These are phyloP conservation scores for Microctenopoma lineatum DNA, from an alignment of 2,797 vertebrate species.

Conservation along the genomic window DNA sequence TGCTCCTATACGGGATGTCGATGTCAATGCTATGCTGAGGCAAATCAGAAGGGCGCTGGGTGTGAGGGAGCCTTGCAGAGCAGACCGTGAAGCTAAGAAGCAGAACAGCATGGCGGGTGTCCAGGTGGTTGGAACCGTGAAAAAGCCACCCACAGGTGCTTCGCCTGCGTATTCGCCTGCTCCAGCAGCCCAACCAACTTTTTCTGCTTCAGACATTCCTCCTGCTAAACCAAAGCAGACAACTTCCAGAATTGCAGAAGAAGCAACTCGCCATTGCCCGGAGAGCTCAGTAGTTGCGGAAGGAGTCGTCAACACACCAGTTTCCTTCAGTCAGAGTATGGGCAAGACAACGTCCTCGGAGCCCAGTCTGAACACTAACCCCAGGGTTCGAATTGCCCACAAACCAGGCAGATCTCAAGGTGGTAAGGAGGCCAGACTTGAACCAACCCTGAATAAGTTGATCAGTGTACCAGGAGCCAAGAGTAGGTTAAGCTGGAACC, in stretches of 20 bases:
- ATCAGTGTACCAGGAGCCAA: constrained; percentile 75
- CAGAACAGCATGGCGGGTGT: constrained; percentile 16
- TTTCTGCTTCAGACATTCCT: not conserved
- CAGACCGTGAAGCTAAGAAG: constrained; percentile 61
- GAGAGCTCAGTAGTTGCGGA: constrained; percentile 2
- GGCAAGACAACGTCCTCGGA: constrained; percentile 78
- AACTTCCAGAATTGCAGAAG: not conserved
- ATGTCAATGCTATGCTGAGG: constrained; percentile 56
- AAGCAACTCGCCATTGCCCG: not conserved
- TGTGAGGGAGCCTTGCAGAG: constrained; percentile 66
- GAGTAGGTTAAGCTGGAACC: constrained; percentile 86
- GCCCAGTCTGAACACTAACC: constrained; percentile 80
- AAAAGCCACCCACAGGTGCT: not conserved
- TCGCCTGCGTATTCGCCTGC: constrained; percentile 10
- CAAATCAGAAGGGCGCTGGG: constrained; percentile 66
- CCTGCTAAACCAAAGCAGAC: not conserved
- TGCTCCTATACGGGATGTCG: not conserved
- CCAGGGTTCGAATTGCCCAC: constrained; percentile 87
- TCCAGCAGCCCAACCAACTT: not conserved
- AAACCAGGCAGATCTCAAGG: constrained; percentile 74
- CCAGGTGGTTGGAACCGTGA: not conserved
- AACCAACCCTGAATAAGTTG: constrained; percentile 83
- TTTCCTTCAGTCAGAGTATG: constrained; percentile 80
- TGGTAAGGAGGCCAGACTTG: constrained; percentile 79
- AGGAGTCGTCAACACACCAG: constrained; percentile 75